These are phyloP conservation scores for Spialia ferax DNA, from an alignment of 2,888 invertebrate genomes.

Conservation along the genomic window DNA sequence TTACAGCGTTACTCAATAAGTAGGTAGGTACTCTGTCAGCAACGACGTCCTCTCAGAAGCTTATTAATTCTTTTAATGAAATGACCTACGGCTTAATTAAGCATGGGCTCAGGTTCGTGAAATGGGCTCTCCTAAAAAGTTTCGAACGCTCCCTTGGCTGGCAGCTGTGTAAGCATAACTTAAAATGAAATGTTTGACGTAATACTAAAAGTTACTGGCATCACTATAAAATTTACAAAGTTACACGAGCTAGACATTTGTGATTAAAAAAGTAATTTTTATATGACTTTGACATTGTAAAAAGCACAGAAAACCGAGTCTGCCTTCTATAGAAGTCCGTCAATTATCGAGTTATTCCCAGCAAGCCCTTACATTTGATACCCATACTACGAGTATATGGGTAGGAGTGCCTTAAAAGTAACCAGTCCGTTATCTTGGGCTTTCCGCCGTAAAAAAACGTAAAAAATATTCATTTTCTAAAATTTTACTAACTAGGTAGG, in stretches of 20 bases:
- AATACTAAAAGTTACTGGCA: slow-evolving; percentile 38
- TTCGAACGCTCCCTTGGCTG: slow-evolving; percentile 65
- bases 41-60: slow-evolving; percentile 47
- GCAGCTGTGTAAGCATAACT: slow-evolving; percentile 64
- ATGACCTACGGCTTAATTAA: slow-evolving; percentile 63
- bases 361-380: too few species aligned
- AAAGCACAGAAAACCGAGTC: too few species aligned
- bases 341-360: too few species aligned
- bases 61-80: slow-evolving; percentile 74
- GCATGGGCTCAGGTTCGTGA: slow-evolving; percentile 56
- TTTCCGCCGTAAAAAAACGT: too few species aligned
- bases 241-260: too few species aligned
- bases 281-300: background rate
- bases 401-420: too few species aligned
- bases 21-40: slow-evolving; percentile 11
- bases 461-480: too few species aligned
- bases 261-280: too few species aligned
- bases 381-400: too few species aligned
- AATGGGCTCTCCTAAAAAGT: slow-evolving; percentile 68
- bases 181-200: slow-evolving; percentile 51
- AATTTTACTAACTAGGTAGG: too few species aligned
- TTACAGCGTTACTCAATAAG: slow-evolving; percentile 22
- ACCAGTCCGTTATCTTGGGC: too few species aligned
- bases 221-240: slow-evolving; percentile 39
- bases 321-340: too few species aligned